phyloP scores from a whole-genome alignment of 2,113 vertebrate species.

The Pedetes capensis region DNA sequence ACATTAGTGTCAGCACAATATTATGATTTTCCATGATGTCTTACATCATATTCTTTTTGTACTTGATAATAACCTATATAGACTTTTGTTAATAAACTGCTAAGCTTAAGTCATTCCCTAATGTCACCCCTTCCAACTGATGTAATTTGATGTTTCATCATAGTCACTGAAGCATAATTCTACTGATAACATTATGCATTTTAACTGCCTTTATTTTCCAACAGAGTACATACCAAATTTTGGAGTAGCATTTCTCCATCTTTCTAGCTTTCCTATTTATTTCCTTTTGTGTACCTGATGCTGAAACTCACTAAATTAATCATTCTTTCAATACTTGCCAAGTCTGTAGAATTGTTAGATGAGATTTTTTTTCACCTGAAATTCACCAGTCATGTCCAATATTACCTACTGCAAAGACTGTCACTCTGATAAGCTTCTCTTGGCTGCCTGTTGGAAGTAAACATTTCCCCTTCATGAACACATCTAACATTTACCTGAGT shows the following conservation, averaged over 20 bases:
- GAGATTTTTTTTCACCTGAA: not conserved
- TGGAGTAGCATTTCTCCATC: not conserved
- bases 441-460: not conserved
- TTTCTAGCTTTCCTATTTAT: not conserved
- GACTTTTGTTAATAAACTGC: not conserved
- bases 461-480: not conserved
- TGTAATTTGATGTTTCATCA: not conserved
- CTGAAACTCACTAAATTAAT: not conserved
- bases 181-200: not conserved
- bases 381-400: not conserved
- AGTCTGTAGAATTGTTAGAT: not conserved
- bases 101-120: not conserved
- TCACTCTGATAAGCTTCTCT: accelerated
- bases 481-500: not conserved
- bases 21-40: not conserved
- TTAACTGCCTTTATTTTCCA: not conserved
- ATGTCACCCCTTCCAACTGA: not conserved
- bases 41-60: not conserved
- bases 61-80: not conserved
- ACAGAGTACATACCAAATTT: not conserved
- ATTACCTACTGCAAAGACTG: not conserved
- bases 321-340: not conserved
- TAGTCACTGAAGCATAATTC: not conserved
- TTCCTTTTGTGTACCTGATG: not conserved
- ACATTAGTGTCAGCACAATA: not conserved